These are phyloP conservation scores for Celastrina argiolus DNA, from an alignment of 2,888 invertebrate genomes.

Conservation along the genomic window DNA sequence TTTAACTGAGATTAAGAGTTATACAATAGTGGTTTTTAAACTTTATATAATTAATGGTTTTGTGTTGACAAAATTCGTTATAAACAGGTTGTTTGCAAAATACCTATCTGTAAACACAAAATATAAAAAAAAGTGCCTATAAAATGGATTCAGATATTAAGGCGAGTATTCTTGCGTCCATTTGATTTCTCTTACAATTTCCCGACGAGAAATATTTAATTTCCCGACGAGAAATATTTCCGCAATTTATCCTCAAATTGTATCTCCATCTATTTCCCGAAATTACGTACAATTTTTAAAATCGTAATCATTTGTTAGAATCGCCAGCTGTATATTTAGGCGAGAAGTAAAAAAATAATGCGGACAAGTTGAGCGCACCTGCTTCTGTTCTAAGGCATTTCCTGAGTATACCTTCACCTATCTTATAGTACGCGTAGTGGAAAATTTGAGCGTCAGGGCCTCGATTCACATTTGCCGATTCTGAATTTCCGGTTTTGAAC, in stretches of 20 bases:
- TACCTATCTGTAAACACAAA: neutral
- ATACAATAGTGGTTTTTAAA: too few species aligned
- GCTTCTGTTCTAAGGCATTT: neutral
- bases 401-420: neutral
- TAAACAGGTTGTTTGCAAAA: too few species aligned
- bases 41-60: too few species aligned
- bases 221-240: conserved; percentile 11
- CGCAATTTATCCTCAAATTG: conserved; percentile 1
- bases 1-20: too few species aligned
- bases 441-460: neutral
- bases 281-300: conserved; percentile 12
- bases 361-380: conserved; percentile 6
- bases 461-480: too few species aligned
- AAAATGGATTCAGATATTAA: neutral
- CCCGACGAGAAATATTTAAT: neutral
- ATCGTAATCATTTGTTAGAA: conserved; percentile 11
- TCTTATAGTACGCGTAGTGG: neutral
- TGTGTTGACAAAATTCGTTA: too few species aligned
- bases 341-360: conserved; percentile 13
- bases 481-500: too few species aligned
- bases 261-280: conserved; percentile 9
- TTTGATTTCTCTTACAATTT: conserved; percentile 13
- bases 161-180: neutral
- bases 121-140: neutral
- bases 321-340: conserved; percentile 12